Conservation (phyloP, 2,113 vertebrate species). For the Pogonocichla stellata region DNA sequence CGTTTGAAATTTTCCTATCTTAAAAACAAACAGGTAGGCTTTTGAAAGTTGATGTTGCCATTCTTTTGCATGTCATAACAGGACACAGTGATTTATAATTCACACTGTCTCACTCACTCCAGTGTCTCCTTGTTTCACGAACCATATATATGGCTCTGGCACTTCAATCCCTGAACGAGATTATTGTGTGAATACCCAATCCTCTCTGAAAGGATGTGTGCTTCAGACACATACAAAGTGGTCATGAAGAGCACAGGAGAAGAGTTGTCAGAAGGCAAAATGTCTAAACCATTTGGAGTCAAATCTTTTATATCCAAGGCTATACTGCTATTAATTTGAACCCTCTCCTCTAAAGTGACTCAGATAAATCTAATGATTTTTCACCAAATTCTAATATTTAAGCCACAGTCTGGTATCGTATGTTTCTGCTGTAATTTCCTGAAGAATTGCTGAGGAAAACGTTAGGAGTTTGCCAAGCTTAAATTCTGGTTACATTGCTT, state of each 20-base stretch:
- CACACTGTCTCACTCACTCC: not conserved
- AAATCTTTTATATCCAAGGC: not conserved
- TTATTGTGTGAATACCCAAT: not conserved
- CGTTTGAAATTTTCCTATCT: not conserved
- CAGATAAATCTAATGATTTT: conserved; percentile 15
- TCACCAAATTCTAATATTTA: conserved; percentile 11
- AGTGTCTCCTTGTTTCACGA: not conserved
- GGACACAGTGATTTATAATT: not conserved
- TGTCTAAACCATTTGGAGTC: not conserved
- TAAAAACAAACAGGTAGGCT: not conserved
- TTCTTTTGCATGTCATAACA: not conserved
- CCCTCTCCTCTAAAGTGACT: not conserved
- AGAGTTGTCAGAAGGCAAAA: not conserved
- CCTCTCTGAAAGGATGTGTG: not conserved
- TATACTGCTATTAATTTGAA: not conserved
- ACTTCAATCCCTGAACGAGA: not conserved
- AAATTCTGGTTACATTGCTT: conserved; percentile 47
- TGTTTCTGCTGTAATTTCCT: conserved; percentile 57
- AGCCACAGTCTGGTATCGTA: not conserved
- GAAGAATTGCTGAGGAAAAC: conserved; percentile 28
- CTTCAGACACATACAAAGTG: not conserved
- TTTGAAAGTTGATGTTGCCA: not conserved
- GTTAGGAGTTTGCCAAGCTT: conserved; percentile 25
- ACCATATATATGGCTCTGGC: not conserved
- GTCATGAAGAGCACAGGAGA: not conserved